Percentiles rank a stretch among this genome's conserved stretches.
phyloP scores from a whole-genome alignment of 30 jellyfish, hydroid and myxozoan genomes.

The Clytia hemisphaerica region DNA sequence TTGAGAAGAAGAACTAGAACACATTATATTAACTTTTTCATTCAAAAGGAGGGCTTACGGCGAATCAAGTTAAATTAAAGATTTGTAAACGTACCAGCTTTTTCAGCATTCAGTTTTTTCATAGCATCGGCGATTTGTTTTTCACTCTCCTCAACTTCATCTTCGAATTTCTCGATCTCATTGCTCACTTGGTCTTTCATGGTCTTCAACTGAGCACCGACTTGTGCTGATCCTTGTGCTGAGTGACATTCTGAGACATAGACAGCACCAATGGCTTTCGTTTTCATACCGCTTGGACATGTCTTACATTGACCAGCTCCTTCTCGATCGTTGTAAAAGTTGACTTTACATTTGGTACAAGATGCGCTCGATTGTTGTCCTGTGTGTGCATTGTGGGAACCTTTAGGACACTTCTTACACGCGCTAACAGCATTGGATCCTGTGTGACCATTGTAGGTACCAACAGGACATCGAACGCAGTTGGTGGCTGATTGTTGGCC shows the following conservation, averaged over 20 bases:
- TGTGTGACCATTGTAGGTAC: background rate
- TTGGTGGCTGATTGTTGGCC: background rate
- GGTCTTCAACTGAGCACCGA: too few relatives aligned
- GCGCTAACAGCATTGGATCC: background rate
- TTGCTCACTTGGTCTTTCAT: too few relatives aligned
- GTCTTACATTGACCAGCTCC: background rate
- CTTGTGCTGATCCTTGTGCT: too few relatives aligned
- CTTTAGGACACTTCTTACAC: constrained; percentile 2
- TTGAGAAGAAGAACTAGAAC: too few relatives aligned
- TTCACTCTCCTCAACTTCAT: too few relatives aligned
- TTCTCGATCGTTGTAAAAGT: background rate
- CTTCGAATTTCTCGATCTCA: too few relatives aligned
- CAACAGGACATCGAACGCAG: background rate
- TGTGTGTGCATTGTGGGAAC: background rate
- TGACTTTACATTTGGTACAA: background rate
- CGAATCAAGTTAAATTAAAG: too few relatives aligned
- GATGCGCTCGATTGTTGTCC: background rate
- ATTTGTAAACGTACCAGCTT: too few relatives aligned
- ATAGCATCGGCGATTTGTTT: too few relatives aligned
- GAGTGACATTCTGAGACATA: background rate
- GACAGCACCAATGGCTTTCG: background rate
- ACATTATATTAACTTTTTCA: too few relatives aligned
- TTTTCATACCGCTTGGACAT: background rate
- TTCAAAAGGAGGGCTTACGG: too few relatives aligned
- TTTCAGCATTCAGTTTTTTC: too few relatives aligned